Evolutionary conservation across 23 tunicate species (phyloP).

Genomic region (Oikopleura vanhoeffeni): DNA sequence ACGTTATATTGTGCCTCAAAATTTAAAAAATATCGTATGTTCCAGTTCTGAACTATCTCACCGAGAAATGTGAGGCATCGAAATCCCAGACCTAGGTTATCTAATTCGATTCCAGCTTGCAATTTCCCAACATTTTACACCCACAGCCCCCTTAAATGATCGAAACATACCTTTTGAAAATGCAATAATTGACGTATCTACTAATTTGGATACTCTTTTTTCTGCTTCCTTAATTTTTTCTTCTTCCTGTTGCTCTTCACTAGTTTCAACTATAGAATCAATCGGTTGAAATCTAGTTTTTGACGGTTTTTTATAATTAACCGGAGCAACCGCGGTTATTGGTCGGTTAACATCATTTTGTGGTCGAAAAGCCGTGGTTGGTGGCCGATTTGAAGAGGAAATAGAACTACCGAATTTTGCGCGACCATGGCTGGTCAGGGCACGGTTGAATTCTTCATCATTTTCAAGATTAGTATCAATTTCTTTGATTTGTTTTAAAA

Average conservation of each 20-base stretch:
- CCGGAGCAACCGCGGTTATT: background rate
- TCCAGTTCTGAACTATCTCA: too few species aligned
- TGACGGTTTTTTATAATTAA: background rate
- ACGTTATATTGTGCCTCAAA: too few species aligned
- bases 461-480: slow-evolving; percentile 35
- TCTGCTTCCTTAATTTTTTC: background rate
- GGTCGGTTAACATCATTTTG: background rate
- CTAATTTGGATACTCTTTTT: background rate
- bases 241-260: background rate
- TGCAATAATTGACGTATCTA: background rate
- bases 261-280: background rate
- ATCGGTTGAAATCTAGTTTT: too few species aligned
- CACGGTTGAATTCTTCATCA: slow-evolving; percentile 19
- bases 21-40: too few species aligned
- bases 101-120: too few species aligned
- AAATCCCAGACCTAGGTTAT: too few species aligned
- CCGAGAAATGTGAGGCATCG: too few species aligned
- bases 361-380: background rate
- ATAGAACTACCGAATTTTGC: background rate
- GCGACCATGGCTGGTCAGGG: background rate
- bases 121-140: too few species aligned
- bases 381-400: background rate
- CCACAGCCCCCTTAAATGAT: too few species aligned
- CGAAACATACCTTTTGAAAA: background rate
- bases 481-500: too few species aligned